These are phyloP conservation scores for Scaptomyza tumidula DNA, from an alignment of 2,888 invertebrate genomes.

Conservation along the genomic window DNA sequence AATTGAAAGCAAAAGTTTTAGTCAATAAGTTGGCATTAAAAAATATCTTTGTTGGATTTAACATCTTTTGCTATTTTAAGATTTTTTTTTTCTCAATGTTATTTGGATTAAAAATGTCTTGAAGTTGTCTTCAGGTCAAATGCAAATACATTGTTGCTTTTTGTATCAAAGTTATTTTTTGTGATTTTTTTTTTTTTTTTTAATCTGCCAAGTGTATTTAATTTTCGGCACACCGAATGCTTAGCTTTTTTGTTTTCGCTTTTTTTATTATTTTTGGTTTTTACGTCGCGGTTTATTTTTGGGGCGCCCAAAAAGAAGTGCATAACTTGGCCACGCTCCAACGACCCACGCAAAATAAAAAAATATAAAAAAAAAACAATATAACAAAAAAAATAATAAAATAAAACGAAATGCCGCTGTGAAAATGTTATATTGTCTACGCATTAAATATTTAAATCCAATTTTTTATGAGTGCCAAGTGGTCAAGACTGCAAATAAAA, in stretches of 20 bases:
- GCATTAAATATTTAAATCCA: conserved; percentile 65
- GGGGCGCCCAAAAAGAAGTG: conserved; percentile 63
- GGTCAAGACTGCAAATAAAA: conserved; percentile 62
- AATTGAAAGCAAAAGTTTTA: too few relatives aligned
- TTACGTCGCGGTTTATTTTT: conserved; percentile 67
- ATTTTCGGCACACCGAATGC: background rate
- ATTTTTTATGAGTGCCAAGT: conserved; percentile 76
- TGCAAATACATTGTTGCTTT: too few relatives aligned
- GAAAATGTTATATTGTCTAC: conserved; percentile 61
- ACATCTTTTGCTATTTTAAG: too few relatives aligned
- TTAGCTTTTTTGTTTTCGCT: conserved; percentile 10
- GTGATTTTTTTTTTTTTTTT: too few relatives aligned
- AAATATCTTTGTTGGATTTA: too few relatives aligned
- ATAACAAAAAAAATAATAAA: conserved; percentile 28
- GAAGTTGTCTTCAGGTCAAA: too few relatives aligned
- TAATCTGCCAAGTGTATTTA: conserved; percentile 18
- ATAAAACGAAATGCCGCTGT: conserved; percentile 41
- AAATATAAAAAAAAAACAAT: background rate
- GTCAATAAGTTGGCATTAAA: too few relatives aligned
- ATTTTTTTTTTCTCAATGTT: too few relatives aligned
- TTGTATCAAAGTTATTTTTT: background rate
- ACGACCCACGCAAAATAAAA: conserved; percentile 62
- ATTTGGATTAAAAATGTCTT: too few relatives aligned
- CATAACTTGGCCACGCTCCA: conserved; percentile 77
- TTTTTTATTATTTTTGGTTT: conserved; percentile 40